A percentile compares a stretch with the other conserved stretches of the same genome.
Evolutionary conservation across 2,888 invertebrate genomes (phyloP).

Genomic region (Lepidochitona cinerea): DNA sequence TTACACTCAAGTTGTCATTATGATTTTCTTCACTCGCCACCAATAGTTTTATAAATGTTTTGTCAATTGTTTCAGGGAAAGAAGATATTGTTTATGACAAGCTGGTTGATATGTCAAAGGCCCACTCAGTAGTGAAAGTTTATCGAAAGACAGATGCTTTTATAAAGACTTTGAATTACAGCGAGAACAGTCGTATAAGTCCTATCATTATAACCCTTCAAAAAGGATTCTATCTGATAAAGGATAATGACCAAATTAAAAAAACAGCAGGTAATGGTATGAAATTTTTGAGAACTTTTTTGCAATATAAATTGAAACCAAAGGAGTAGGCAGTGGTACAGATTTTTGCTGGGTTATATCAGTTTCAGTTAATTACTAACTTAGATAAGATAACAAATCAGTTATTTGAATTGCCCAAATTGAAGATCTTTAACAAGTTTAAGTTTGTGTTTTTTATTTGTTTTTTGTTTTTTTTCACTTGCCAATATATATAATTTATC

Average conservation of each 20-base stretch:
- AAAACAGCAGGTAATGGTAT: neutral
- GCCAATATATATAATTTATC: too few species aligned
- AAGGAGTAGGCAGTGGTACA: neutral
- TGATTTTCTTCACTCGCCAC: too few species aligned
- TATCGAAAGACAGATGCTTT: slow-evolving; percentile 47
- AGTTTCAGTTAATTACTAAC: too few species aligned
- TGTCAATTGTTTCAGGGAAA: slow-evolving; percentile 16
- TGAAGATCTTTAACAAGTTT: too few species aligned
- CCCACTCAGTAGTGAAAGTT: slow-evolving; percentile 36
- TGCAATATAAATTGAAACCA: too few species aligned
- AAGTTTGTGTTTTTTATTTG: too few species aligned
- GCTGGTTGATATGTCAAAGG: slow-evolving; percentile 15
- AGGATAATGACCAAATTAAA: neutral
- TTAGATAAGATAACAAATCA: too few species aligned
- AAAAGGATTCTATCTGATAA: slow-evolving; percentile 30
- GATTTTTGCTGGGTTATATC: neutral
- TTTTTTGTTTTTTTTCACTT: too few species aligned
- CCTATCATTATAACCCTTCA: slow-evolving; percentile 55
- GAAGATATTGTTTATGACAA: slow-evolving; percentile 25
- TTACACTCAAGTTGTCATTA: too few species aligned
- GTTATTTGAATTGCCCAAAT: too few species aligned
- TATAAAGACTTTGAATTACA: slow-evolving; percentile 54
- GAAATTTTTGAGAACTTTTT: too few species aligned
- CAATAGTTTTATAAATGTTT: too few species aligned
- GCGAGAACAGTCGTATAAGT: slow-evolving; percentile 51